Evolutionary conservation across 2,797 vertebrate species (phyloP), one percentile per base, ranked within the genome.

Genomic region (Sebastes variabilis): DNA sequence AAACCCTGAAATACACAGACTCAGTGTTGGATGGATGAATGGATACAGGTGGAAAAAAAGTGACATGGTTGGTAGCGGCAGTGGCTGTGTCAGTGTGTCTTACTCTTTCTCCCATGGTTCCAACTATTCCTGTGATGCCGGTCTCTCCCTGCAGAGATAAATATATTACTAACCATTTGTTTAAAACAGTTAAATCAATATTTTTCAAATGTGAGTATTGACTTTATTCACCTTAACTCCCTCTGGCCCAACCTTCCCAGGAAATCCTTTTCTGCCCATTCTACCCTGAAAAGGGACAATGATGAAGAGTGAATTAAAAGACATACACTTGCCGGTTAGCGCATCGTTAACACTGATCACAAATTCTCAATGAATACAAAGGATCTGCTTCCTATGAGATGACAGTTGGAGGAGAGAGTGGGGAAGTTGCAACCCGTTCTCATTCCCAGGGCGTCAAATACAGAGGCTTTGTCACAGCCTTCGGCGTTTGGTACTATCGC

Each of bases 61-160:
- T 49, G 46, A 49, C 46, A 49, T 49, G 46, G 16, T 49, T 49
- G 46, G 46, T 49, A 49, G 18, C 36, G 29, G 46, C 79, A 72
- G 66, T 14, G 9, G 64, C 52, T 34, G 56, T 38, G 75, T 69
- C 8, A 83, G 52, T 12, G 25, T 78, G 46, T 90, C 94, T 96
- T 95, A 99, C 98, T 96, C 97, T 97, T 87, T 99, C 98, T 72
- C 98, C 98, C 91, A 97, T 93, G 65, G 96, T 87, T 67, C 98
- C 98, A 5, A 96, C 96, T 16, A 93, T 96, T 76, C 98, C 98
- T 27, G 93, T 83, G 86, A 97, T 84, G 36, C 98, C 98, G 16
- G 95, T 92, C 83, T 99, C 98, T 22, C 98, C 98, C 98, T 99
- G 91, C 56, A 93, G 32, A 84, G 24, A 81, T 10, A 84, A 42